Conservation (phyloP, 2,113 vertebrate genomes). For the Sitta europaea region DNA sequence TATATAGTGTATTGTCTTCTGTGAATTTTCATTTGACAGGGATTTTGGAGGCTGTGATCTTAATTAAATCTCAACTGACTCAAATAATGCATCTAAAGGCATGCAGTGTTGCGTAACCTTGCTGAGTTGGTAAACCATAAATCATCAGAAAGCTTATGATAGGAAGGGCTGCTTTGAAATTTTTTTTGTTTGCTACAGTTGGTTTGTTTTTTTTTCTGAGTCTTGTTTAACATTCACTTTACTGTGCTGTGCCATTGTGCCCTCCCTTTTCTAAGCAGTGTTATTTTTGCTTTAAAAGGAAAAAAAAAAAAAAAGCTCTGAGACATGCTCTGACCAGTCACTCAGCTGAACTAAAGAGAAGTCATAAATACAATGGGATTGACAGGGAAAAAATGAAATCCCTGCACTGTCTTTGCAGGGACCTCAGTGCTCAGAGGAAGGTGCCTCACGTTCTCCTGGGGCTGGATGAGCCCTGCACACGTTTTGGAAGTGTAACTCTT, state of each 20-base stretch:
- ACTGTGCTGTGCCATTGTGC: neutral
- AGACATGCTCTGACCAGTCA: conserved; percentile 58
- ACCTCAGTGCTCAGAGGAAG: neutral
- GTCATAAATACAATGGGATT: conserved; percentile 46
- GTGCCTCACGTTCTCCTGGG: neutral
- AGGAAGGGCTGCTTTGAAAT: conserved; percentile 68
- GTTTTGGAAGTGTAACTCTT: neutral
- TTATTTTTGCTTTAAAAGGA: conserved; percentile 48
- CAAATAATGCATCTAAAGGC: conserved; percentile 89
- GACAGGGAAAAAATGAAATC: conserved; percentile 48
- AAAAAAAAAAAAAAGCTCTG: neutral
- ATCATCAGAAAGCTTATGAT: conserved; percentile 79
- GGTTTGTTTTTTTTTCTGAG: neutral
- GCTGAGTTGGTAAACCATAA: conserved; percentile 82
- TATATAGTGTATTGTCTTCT: conserved; percentile 88
- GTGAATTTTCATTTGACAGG: conserved; percentile 89
- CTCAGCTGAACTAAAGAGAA: conserved; percentile 33
- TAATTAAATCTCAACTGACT: conserved; percentile 97
- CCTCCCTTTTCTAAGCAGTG: neutral
- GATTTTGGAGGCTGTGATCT: conserved; percentile 93
- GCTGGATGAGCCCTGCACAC: neutral
- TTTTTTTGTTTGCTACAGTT: conserved; percentile 67
- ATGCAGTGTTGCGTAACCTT: conserved; percentile 84
- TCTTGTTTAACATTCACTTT: conserved; percentile 22
- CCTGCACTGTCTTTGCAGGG: conserved; percentile 14